Percentiles rank a stretch among this genome's conserved stretches.
These are phyloP conservation scores for Turnix velox DNA, from an alignment of 2,113 vertebrate genomes.

Conservation along the genomic window DNA sequence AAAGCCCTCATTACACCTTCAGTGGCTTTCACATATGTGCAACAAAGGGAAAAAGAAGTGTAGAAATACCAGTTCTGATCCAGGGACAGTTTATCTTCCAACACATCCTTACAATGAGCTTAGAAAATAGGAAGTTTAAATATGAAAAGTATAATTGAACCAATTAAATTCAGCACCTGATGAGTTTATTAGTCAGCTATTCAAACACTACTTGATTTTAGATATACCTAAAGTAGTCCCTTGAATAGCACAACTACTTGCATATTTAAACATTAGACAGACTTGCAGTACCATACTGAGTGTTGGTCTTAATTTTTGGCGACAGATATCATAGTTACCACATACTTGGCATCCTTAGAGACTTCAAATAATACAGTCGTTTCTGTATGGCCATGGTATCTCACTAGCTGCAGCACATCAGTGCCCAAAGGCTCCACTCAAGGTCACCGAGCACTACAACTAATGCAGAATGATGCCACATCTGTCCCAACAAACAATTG, in stretches of 20 bases:
- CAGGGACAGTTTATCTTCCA: neutral
- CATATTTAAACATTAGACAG: neutral
- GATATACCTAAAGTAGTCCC: neutral
- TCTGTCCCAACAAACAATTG: neutral
- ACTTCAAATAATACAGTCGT: neutral
- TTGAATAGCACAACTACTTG: neutral
- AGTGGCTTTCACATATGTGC: neutral
- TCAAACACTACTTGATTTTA: neutral
- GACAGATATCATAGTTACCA: neutral
- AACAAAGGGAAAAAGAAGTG: neutral
- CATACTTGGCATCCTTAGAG: neutral
- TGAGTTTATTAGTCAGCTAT: neutral
- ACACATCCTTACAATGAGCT: fast-evolving
- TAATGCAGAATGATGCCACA: neutral
- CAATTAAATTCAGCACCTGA: neutral
- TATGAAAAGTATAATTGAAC: neutral
- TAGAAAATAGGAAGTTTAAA: neutral
- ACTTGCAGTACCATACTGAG: neutral
- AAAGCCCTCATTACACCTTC: neutral
- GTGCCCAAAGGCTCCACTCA: neutral
- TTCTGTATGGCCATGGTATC: neutral
- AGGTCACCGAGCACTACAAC: neutral
- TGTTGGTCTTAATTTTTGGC: neutral
- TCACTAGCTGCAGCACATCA: neutral
- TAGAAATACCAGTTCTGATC: neutral